Percentiles rank a stretch among this genome's conserved stretches.
Conservation (phyloP, 2,888 invertebrate genomes). For the Eristalis intricaria region DNA sequence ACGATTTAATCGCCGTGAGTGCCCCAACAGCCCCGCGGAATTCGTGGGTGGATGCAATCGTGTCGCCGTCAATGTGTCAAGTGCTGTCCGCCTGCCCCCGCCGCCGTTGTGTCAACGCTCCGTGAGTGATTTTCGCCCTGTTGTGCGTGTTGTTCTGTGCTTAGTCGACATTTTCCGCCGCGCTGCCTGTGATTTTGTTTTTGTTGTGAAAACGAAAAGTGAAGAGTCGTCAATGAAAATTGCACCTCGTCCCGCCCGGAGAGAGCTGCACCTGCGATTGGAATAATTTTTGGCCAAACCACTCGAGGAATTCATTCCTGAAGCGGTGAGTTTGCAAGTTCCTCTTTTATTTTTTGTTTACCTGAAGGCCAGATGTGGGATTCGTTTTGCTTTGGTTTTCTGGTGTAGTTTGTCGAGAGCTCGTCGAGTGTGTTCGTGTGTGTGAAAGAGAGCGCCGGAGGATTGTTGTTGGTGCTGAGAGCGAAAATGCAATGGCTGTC, state of each 20-base stretch:
- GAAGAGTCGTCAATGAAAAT: conserved; percentile 28
- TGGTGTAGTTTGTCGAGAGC: not conserved
- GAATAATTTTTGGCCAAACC: conserved; percentile 33
- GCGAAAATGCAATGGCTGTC: conserved; percentile 11
- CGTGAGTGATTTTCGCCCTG: not conserved
- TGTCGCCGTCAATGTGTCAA: conserved; percentile 39
- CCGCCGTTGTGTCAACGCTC: not conserved
- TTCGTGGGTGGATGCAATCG: conserved; percentile 39
- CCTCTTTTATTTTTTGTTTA: conserved; percentile 49
- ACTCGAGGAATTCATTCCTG: conserved; percentile 32
- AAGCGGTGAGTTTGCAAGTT: conserved; percentile 50
- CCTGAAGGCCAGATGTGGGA: conserved; percentile 14
- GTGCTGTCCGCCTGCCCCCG: not conserved
- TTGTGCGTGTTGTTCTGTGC: not conserved
- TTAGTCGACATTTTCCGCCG: conserved; percentile 25
- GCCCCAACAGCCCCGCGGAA: not conserved
- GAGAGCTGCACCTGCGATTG: conserved; percentile 39
- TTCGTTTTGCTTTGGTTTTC: not conserved
- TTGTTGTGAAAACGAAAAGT: conserved; percentile 33
- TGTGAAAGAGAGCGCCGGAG: not conserved
- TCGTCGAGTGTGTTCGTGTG: not conserved
- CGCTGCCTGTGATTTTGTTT: conserved; percentile 20
- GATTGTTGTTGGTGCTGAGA: not conserved
- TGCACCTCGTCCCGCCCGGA: conserved; percentile 14
- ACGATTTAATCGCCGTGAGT: not conserved